These are phyloP conservation scores for Chrysemys picta DNA, from an alignment of 2,113 vertebrate species.

Conservation along the genomic window DNA sequence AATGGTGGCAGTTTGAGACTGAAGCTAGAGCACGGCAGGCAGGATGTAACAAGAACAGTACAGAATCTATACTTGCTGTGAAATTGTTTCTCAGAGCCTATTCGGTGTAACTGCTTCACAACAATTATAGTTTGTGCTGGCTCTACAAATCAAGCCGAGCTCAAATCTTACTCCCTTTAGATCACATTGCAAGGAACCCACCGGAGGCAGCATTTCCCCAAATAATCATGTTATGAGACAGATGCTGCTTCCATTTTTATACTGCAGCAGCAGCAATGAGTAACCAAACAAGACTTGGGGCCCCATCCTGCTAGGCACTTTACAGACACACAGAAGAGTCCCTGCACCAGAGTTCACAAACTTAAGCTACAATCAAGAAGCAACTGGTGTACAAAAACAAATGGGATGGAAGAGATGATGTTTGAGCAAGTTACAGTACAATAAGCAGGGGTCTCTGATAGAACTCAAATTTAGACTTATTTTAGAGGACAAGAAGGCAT, in stretches of 20 bases:
- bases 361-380: neutral
- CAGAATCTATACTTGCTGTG: neutral
- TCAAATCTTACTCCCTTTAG: neutral
- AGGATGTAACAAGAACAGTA: slow-evolving; percentile 27
- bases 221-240: neutral
- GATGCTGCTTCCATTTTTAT: neutral
- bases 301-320: neutral
- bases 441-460: neutral
- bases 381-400: neutral
- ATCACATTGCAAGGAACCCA: neutral
- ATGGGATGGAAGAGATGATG: neutral
- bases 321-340: neutral
- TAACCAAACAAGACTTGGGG: neutral
- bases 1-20: neutral
- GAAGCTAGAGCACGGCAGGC: neutral
- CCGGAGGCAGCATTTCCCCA: neutral
- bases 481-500: neutral
- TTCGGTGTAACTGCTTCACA: neutral
- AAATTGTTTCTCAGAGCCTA: neutral
- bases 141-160: neutral
- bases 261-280: neutral
- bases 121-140: neutral
- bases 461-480: neutral
- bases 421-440: neutral
- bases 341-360: neutral